Percentiles rank a stretch among this genome's conserved stretches.
Evolutionary conservation across 2,113 vertebrate genomes (phyloP).

Genomic region (Lanius ludovicianus): DNA sequence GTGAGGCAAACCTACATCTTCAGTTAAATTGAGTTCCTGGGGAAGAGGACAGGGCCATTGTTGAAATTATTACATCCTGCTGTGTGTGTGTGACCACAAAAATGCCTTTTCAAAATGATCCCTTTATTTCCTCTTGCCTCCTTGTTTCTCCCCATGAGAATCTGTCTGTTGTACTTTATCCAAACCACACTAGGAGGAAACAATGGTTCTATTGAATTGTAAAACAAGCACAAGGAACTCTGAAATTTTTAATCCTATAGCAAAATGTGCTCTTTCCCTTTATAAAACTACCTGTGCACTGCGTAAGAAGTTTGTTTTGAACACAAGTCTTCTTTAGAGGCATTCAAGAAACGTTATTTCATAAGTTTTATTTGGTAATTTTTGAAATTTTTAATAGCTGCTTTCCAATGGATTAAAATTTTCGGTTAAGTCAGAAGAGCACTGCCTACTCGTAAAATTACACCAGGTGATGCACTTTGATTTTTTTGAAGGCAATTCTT

Average conservation of each 20-base stretch:
- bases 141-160: constrained; percentile 5
- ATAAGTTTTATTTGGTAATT: not conserved
- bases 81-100: not conserved
- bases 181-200: not conserved
- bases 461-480: not conserved
- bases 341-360: not conserved
- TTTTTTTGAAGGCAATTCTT: not conserved
- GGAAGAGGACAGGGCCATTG: not conserved
- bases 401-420: not conserved
- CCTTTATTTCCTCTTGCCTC: not conserved
- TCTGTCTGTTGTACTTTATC: not conserved
- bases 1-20: not conserved
- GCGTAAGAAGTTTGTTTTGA: not conserved
- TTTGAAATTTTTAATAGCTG: not conserved
- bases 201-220: constrained; percentile 15
- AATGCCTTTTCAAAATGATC: constrained; percentile 2
- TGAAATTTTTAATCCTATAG: not conserved
- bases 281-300: not conserved
- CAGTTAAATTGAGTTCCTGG: not conserved
- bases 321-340: not conserved
- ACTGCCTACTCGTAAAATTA: not conserved
- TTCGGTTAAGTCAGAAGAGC: not conserved
- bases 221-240: not conserved
- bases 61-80: not conserved
- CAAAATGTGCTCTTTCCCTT: not conserved